Conservation (phyloP, 1,140 invertebrate genomes). For the Hetaerina americana region DNA sequence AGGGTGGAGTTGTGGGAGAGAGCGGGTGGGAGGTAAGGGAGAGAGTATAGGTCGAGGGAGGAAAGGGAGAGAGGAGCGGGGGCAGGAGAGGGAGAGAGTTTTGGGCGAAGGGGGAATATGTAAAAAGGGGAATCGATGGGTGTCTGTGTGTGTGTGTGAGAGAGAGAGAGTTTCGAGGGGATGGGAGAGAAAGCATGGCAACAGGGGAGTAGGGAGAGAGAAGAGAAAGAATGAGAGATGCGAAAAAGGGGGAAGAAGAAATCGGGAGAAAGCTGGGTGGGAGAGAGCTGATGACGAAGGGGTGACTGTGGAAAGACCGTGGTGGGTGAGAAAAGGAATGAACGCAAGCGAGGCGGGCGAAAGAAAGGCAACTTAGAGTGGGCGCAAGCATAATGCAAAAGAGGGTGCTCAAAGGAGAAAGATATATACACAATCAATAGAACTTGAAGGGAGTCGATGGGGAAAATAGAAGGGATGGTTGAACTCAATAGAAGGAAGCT, state of each 20-base stretch:
- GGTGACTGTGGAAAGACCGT: too few relatives aligned
- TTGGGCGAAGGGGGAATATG: not conserved
- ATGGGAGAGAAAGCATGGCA: not conserved
- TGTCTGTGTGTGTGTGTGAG: not conserved
- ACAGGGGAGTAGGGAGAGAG: not conserved
- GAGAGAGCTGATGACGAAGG: too few relatives aligned
- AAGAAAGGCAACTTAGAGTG: too few relatives aligned
- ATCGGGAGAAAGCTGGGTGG: too few relatives aligned
- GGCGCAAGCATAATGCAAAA: too few relatives aligned
- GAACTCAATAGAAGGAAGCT: too few relatives aligned
- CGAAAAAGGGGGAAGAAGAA: not conserved
- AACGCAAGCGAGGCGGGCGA: too few relatives aligned
- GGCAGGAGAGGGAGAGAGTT: not conserved
- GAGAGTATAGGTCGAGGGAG: not conserved
- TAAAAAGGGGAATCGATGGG: not conserved
- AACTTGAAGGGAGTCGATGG: too few relatives aligned
- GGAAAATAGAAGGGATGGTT: too few relatives aligned
- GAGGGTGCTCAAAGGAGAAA: too few relatives aligned
- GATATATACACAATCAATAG: too few relatives aligned
- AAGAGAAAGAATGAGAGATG: not conserved
- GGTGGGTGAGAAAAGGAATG: too few relatives aligned
- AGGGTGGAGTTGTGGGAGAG: not conserved
- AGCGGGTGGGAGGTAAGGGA: not conserved
- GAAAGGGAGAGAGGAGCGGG: not conserved
- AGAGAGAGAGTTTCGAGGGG: not conserved